Evolutionary conservation across 2,888 invertebrate genomes (phyloP).

Genomic region (Magallana nippona): DNA sequence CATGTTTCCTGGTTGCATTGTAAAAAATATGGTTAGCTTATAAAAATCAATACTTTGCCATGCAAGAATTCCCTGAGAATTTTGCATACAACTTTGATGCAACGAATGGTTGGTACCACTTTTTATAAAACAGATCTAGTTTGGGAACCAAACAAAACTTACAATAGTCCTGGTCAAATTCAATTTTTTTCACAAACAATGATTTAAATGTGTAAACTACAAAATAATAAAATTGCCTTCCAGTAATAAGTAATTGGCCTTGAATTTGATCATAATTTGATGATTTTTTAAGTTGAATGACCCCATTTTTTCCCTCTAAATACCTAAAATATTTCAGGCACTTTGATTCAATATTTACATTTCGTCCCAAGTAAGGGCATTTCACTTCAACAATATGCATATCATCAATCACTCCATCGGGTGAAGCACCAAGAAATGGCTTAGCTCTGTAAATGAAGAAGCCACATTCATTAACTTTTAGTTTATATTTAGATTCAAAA

Average conservation of each 20-base stretch:
- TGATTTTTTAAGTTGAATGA: neutral
- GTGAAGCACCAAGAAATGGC: conserved; percentile 52
- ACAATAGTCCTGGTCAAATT: conserved; percentile 34
- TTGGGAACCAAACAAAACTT: conserved; percentile 20
- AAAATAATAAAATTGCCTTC: conserved; percentile 40
- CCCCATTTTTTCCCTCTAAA: conserved; percentile 35
- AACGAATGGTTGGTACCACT: conserved; percentile 28
- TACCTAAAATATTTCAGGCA: conserved; percentile 42
- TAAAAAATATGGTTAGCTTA: neutral
- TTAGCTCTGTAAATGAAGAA: conserved; percentile 43
- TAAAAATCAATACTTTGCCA: neutral
- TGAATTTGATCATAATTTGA: conserved; percentile 53
- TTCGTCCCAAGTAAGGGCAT: conserved; percentile 54
- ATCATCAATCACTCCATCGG: conserved; percentile 52
- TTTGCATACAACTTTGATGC: neutral
- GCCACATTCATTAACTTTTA: conserved; percentile 43
- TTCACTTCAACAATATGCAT: conserved; percentile 53
- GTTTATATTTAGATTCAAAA: conserved; percentile 39
- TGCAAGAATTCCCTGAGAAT: neutral
- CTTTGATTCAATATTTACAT: conserved; percentile 36
- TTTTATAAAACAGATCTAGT: conserved; percentile 30
- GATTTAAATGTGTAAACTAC: conserved; percentile 40
- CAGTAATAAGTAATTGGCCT: conserved; percentile 45
- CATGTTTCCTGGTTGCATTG: too few relatives aligned
- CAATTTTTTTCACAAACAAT: conserved; percentile 30